Conservation (phyloP, 2,113 vertebrate genomes). For the Puffinus mauretanicus region DNA sequence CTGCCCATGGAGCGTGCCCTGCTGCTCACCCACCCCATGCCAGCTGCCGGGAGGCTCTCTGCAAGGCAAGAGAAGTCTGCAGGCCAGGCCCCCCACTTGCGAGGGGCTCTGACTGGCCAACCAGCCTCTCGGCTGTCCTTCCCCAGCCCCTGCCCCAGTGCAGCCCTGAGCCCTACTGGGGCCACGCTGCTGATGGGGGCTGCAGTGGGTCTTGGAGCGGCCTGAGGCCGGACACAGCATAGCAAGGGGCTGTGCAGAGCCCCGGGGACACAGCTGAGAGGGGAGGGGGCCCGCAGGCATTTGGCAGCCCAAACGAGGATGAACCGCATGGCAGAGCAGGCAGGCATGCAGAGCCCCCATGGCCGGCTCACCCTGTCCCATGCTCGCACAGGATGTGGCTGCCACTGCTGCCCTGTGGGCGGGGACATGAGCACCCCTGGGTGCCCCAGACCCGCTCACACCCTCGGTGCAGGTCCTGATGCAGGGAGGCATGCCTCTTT, state of each 20-base stretch:
- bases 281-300: background rate
- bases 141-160: background rate
- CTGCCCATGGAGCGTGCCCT: background rate
- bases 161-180: background rate
- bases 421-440: background rate
- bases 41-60: background rate
- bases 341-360: background rate
- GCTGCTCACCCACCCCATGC: background rate
- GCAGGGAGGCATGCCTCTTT: no score
- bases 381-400: background rate
- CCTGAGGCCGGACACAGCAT: rapidly evolving
- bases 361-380: background rate
- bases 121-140: background rate
- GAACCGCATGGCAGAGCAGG: background rate
- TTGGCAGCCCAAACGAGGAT: background rate
- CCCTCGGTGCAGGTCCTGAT: background rate
- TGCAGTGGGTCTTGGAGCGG: background rate
- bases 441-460: background rate
- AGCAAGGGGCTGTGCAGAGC: background rate
- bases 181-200: rapidly evolving
- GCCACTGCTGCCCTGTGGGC: rapidly evolving
- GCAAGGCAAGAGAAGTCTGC: background rate
- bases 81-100: background rate
- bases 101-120: background rate
- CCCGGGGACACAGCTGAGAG: background rate